These are phyloP conservation scores for Lycopodina hypogea DNA, from an alignment of 37 sponge, comb jelly and placozoan genomes.

Conservation along the genomic window DNA sequence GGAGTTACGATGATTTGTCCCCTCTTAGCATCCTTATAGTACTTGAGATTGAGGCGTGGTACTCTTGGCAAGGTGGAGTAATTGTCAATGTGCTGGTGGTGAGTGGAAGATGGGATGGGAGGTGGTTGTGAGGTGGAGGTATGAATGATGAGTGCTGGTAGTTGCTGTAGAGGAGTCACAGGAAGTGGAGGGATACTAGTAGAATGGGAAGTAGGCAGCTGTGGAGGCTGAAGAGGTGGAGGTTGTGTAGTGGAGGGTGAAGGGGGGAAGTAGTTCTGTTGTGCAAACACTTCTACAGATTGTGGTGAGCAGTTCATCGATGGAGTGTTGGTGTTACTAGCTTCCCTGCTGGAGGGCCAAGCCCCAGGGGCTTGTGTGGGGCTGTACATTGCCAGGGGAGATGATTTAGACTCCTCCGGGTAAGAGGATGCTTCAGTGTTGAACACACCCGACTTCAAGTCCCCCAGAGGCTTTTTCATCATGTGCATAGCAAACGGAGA, in stretches of 20 bases:
- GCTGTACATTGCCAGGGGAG: constrained; percentile 41
- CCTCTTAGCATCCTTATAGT: constrained; percentile 62
- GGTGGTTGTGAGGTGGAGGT: background rate
- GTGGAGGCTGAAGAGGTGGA: constrained; percentile 7
- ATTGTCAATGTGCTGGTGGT: constrained; percentile 22
- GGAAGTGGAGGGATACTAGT: constrained; percentile 20
- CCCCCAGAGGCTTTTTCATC: constrained; percentile 6
- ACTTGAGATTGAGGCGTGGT: constrained; percentile 50
- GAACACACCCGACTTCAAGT: background rate
- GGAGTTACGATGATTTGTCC: constrained; percentile 64
- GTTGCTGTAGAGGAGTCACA: background rate
- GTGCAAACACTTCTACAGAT: constrained; percentile 16
- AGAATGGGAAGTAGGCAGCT: background rate
- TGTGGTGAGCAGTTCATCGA: constrained; percentile 18
- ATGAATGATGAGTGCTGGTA: background rate
- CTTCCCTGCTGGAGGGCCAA: constrained; percentile 47
- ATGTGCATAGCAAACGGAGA: constrained; percentile 4
- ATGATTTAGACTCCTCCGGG: constrained; percentile 15
- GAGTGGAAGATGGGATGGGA: background rate
- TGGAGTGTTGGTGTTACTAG: background rate
- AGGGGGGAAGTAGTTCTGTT: constrained; percentile 12
- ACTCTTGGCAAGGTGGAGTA: constrained; percentile 30
- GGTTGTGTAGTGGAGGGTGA: constrained; percentile 9
- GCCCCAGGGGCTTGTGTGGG: constrained; percentile 56
- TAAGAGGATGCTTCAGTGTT: constrained; percentile 15